phyloP scores from a whole-genome alignment of 2,113 vertebrate genomes.

The Amblyopsis rosae region DNA sequence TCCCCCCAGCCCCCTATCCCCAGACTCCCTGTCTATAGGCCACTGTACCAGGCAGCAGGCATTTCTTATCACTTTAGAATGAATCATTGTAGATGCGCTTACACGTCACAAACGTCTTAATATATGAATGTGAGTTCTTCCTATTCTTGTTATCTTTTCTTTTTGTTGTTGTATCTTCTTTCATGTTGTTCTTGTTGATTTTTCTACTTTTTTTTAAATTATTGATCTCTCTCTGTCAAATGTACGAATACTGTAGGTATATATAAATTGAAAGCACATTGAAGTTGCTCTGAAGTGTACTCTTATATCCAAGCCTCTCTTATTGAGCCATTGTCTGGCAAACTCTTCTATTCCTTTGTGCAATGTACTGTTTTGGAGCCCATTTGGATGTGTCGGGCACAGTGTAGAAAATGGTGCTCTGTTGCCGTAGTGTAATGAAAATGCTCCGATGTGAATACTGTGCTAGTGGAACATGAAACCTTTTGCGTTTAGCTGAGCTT shows the following conservation, averaged over 20 bases:
- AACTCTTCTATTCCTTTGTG: conserved; percentile 41
- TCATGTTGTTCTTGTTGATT: conserved; percentile 38
- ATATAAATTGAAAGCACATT: conserved; percentile 63
- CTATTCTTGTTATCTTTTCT: conserved; percentile 17
- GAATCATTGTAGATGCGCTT: conserved; percentile 73
- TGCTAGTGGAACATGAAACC: conserved; percentile 23
- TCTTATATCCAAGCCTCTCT: conserved; percentile 28
- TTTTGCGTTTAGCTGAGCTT: conserved; percentile 17
- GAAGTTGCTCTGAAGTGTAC: conserved; percentile 52
- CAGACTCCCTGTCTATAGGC: conserved; percentile 45
- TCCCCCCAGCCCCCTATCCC: conserved; percentile 9
- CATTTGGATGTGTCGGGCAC: conserved; percentile 45
- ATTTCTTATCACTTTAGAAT: conserved; percentile 68
- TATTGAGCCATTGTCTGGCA: conserved; percentile 21
- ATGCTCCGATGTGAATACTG: conserved; percentile 49
- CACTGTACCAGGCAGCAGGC: conserved; percentile 58
- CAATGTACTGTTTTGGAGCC: conserved; percentile 62
- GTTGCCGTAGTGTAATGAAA: conserved; percentile 17
- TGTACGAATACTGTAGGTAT: conserved; percentile 27
- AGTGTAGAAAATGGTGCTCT: conserved; percentile 13
- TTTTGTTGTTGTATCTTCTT: conserved; percentile 37
- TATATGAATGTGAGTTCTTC: conserved; percentile 70
- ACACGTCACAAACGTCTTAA: conserved; percentile 78
- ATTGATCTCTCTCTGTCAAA: conserved; percentile 36
- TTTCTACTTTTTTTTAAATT: conserved; percentile 34